Percentiles rank a stretch among this genome's conserved stretches.
These are phyloP conservation scores for Cloeon dipterum DNA, from an alignment of 2,888 invertebrate genomes.

Conservation along the genomic window DNA sequence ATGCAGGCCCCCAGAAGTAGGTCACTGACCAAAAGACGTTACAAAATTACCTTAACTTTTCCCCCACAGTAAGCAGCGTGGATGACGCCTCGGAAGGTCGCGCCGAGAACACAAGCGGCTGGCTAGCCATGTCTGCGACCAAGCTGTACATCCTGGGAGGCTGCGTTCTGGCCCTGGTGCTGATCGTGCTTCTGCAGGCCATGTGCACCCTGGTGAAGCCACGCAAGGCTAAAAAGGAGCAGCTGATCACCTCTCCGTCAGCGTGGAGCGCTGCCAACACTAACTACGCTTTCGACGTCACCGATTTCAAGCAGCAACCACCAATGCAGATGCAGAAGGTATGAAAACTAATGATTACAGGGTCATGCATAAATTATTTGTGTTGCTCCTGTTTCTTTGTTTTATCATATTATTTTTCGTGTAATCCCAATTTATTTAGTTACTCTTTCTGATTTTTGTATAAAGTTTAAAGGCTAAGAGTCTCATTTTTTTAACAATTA, in stretches of 20 bases:
- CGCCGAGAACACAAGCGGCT: slow-evolving; percentile 1
- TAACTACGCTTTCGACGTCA: slow-evolving; percentile 76
- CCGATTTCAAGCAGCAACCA: slow-evolving; percentile 47
- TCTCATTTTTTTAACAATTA: no score
- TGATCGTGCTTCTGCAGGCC: slow-evolving; percentile 63
- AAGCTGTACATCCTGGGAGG: slow-evolving; percentile 65
- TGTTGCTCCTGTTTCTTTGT: no score
- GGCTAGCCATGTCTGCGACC: slow-evolving; percentile 40
- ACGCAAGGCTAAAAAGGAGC: slow-evolving; percentile 31
- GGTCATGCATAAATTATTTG: no score
- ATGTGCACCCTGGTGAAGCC: slow-evolving; percentile 57
- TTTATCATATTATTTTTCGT: no score
- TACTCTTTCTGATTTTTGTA: no score
- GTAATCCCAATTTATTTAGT: no score
- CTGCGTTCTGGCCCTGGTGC: slow-evolving; percentile 52
- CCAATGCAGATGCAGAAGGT: slow-evolving; percentile 4
- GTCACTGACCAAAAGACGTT: slow-evolving; percentile 15
- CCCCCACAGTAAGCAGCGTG: slow-evolving; percentile 25
- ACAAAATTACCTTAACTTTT: slow-evolving; percentile 7
- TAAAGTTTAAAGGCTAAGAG: no score
- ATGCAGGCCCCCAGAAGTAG: slow-evolving; percentile 44
- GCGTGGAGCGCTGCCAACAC: slow-evolving; percentile 69
- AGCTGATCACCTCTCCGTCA: slow-evolving; percentile 46
- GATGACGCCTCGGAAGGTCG: slow-evolving; percentile 5
- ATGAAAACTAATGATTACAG: no score